These are phyloP conservation scores for Hoplodrina blanda DNA, from an alignment of 2,888 invertebrate genomes.

Conservation along the genomic window DNA sequence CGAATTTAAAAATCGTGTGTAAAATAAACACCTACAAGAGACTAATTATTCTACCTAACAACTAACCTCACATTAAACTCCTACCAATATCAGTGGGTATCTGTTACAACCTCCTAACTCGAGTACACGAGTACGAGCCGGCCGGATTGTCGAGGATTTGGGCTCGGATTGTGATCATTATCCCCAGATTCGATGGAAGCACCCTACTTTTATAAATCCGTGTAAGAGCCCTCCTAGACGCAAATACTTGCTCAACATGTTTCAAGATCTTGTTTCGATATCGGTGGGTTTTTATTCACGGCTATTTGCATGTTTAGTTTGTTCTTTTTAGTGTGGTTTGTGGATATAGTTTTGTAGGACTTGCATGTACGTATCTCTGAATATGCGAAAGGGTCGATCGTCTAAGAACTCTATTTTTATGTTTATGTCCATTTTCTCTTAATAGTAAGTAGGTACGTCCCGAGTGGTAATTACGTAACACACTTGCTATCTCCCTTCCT, in stretches of 20 bases:
- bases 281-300: constrained; percentile 65
- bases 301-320: constrained; percentile 75
- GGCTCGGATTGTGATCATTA: constrained; percentile 81
- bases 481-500: not conserved
- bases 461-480: not conserved
- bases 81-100: constrained; percentile 13
- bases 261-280: constrained; percentile 70
- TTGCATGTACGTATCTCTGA: not conserved
- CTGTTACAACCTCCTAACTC: constrained; percentile 50
- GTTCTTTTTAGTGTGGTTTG: constrained; percentile 60
- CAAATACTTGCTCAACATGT: constrained; percentile 76
- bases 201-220: constrained; percentile 78
- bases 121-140: constrained; percentile 65
- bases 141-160: constrained; percentile 72
- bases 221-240: constrained; percentile 74
- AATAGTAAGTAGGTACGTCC: not conserved
- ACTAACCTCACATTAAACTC: constrained; percentile 15
- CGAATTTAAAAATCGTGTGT: too few relatives aligned
- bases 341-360: constrained; percentile 18
- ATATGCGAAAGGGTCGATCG: not conserved
- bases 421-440: not conserved
- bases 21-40: not conserved
- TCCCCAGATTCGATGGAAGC: constrained; percentile 78
- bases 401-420: not conserved
- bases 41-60: constrained; percentile 22